A percentile compares a stretch with the other conserved stretches of the same genome.
These are phyloP conservation scores for Ptychochromis oligacanthus DNA, from an alignment of 2,113 vertebrate genomes.

Conservation along the genomic window DNA sequence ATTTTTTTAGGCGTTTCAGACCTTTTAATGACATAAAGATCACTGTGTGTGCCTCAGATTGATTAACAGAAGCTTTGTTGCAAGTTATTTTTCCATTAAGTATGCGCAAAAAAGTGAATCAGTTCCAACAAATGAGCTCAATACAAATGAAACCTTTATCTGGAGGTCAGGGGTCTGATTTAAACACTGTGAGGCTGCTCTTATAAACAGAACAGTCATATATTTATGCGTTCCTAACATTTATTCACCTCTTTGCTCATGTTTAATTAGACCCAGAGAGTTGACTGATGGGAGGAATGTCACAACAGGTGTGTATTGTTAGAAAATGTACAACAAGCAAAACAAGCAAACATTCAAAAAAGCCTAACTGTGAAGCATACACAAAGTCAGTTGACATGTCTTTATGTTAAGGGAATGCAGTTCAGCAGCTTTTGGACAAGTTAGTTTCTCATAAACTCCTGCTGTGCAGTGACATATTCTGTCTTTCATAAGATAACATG, in stretches of 20 bases:
- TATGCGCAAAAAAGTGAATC: no score
- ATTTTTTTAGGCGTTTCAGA: neutral
- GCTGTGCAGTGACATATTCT: neutral
- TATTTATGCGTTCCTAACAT: neutral
- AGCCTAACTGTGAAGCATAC: no score
- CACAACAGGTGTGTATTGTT: no score
- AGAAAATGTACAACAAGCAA: no score
- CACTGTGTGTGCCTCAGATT: neutral
- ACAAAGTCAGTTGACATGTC: neutral
- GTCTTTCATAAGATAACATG: neutral
- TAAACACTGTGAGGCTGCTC: neutral
- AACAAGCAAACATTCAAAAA: no score
- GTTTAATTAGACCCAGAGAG: no score
- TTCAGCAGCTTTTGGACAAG: neutral
- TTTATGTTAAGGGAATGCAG: fast-evolving
- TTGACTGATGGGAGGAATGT: no score
- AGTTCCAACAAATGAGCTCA: no score
- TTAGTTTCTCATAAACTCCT: neutral
- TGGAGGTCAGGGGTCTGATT: neutral
- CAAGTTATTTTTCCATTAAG: no score
- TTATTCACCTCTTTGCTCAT: neutral
- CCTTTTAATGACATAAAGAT: neutral
- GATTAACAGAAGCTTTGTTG: no score
- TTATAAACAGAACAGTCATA: neutral
- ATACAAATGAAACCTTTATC: neutral